Evolutionary conservation across 1,140 invertebrate genomes (phyloP).

Genomic region (Drosophila carrolli): DNA sequence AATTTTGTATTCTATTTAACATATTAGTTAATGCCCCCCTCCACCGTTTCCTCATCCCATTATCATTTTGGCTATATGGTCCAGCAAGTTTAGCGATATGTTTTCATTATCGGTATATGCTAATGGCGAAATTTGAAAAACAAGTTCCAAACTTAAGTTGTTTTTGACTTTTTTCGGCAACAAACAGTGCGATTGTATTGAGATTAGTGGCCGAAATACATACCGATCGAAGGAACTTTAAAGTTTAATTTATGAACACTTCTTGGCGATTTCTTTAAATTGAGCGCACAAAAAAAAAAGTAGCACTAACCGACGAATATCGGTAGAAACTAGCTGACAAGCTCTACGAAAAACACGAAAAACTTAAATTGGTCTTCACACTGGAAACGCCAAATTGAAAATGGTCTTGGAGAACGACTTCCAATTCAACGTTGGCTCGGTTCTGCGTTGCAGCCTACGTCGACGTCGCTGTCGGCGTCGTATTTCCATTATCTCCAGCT

Average conservation of each 20-base stretch:
- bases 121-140: conserved; percentile 45
- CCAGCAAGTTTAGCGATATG: conserved; percentile 39
- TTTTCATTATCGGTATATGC: conserved; percentile 32
- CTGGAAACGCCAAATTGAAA: conserved; percentile 83
- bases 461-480: conserved; percentile 13
- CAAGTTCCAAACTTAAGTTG: conserved; percentile 33
- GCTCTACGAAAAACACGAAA: conserved; percentile 22
- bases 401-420: conserved; percentile 50
- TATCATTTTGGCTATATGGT: conserved; percentile 30
- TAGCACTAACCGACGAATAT: not conserved
- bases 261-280: not conserved
- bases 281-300: conserved; percentile 20
- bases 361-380: conserved; percentile 80
- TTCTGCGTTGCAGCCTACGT: conserved; percentile 9
- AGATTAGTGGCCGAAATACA: conserved; percentile 24
- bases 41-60: not conserved
- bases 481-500: conserved; percentile 8
- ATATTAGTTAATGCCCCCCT: conserved; percentile 28
- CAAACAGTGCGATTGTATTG: conserved; percentile 9
- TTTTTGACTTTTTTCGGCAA: not conserved
- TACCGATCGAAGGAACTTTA: conserved; percentile 18
- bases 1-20: conserved; percentile 35
- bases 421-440: conserved; percentile 32
- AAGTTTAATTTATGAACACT: conserved; percentile 6
- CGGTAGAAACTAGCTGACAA: not conserved